Percentiles rank a stretch among this genome's conserved stretches.
Conservation (phyloP, 2,888 invertebrate genomes). For the Elmis aenea region DNA sequence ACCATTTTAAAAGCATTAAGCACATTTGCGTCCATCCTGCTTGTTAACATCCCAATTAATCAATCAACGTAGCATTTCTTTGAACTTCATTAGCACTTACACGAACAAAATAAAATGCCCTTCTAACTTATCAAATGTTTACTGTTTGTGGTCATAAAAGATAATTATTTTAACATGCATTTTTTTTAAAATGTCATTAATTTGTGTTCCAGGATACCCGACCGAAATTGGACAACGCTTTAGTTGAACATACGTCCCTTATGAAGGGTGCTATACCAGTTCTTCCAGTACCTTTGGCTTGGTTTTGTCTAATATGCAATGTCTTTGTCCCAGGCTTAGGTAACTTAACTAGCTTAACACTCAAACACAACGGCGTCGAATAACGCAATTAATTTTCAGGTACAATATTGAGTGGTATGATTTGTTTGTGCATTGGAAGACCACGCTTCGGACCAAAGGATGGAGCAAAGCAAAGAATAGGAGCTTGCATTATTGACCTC, state of each 20-base stretch:
- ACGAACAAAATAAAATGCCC: too few relatives aligned
- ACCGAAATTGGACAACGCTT: slow-evolving; percentile 68
- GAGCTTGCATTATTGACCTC: slow-evolving; percentile 78
- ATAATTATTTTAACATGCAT: background rate
- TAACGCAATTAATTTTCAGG: slow-evolving; percentile 54
- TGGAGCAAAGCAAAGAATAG: slow-evolving; percentile 68
- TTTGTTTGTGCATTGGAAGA: slow-evolving; percentile 84
- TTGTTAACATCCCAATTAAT: too few relatives aligned
- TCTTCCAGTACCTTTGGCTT: slow-evolving; percentile 78
- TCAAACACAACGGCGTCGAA: too few relatives aligned
- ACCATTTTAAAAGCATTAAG: too few relatives aligned
- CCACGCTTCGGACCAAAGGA: slow-evolving; percentile 82
- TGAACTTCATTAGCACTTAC: too few relatives aligned
- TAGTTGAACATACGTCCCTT: slow-evolving; percentile 78
- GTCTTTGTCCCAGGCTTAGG: slow-evolving; percentile 74
- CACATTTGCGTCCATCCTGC: too few relatives aligned
- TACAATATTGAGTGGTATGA: slow-evolving; percentile 81
- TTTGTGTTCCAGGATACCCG: slow-evolving; percentile 57
- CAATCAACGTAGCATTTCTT: too few relatives aligned
- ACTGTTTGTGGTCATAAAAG: too few relatives aligned
- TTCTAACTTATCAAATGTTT: too few relatives aligned
- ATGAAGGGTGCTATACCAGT: slow-evolving; percentile 92
- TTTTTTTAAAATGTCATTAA: background rate
- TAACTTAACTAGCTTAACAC: too few relatives aligned
- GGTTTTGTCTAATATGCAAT: slow-evolving; percentile 82